phyloP scores from a whole-genome alignment of 1,140 invertebrate species.

The Chrysopa pallens region DNA sequence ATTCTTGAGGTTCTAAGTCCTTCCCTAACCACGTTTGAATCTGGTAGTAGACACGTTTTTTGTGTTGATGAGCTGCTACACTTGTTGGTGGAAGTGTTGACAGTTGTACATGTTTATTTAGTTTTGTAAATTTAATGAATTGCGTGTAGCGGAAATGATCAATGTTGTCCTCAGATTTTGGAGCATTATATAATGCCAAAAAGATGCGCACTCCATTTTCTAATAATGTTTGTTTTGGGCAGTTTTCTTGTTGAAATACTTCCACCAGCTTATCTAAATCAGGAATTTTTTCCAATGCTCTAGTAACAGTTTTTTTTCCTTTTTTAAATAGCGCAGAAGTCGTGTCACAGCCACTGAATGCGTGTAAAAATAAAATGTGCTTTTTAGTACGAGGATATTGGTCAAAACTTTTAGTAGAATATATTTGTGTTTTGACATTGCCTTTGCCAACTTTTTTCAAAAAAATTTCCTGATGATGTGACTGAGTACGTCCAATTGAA shows the following conservation, averaged over 20 bases:
- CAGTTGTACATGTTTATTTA: conserved; percentile 5
- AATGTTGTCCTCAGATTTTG: conserved; percentile 13
- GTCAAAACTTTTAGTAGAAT: conserved; percentile 13
- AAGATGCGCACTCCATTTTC: conserved; percentile 14
- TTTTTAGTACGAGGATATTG: conserved; percentile 14
- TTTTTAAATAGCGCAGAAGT: conserved; percentile 19
- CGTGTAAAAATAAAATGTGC: conserved; percentile 18
- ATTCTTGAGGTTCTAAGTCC: conserved; percentile 19
- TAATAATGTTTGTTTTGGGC: conserved; percentile 12
- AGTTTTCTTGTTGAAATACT: conserved; percentile 19
- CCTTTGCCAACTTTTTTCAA: conserved; percentile 8
- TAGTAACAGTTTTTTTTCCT: conserved; percentile 14
- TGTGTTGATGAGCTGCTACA: conserved; percentile 18
- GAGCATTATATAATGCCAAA: conserved; percentile 17
- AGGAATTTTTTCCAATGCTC: conserved; percentile 10
- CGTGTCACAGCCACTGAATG: conserved; percentile 20
- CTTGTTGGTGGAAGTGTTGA: conserved; percentile 11
- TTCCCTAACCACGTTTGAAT: conserved; percentile 22
- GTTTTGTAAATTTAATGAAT: conserved; percentile 2
- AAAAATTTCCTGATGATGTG: neutral
- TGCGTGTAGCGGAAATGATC: conserved; percentile 1
- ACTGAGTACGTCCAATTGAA: conserved; percentile 16
- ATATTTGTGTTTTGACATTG: conserved; percentile 15
- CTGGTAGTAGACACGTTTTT: conserved; percentile 22
- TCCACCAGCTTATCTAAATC: conserved; percentile 14